A percentile compares a stretch with the other conserved stretches of the same genome.
Evolutionary conservation across 2,888 invertebrate species (phyloP).

Genomic region (Meteorus cinctellus): DNA sequence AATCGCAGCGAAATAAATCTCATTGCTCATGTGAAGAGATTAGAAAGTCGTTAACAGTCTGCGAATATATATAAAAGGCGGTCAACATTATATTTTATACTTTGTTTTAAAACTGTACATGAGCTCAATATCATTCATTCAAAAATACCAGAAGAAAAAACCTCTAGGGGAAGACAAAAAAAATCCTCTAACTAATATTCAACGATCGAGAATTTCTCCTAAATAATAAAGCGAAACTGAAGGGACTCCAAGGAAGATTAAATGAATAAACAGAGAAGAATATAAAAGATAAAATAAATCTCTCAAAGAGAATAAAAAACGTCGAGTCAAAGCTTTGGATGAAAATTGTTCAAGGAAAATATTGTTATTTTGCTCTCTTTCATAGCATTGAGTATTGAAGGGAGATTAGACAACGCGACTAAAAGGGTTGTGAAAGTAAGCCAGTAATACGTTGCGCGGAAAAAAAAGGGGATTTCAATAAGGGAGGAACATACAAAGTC

Average conservation of each 20-base stretch:
- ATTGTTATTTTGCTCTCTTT: conserved; percentile 7
- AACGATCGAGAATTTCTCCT: background rate
- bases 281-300: background rate
- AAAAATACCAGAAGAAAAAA: background rate
- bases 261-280: background rate
- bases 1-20: background rate
- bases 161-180: background rate
- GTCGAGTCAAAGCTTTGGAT: too few relatives aligned
- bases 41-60: conserved; percentile 11
- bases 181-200: background rate
- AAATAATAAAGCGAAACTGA: conserved; percentile 13
- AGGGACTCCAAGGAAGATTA: conserved; percentile 29
- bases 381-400: conserved; percentile 35
- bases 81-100: background rate
- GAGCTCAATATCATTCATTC: conserved; percentile 10
- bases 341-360: background rate
- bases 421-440: conserved; percentile 65
- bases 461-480: conserved; percentile 27
- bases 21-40: conserved; percentile 38
- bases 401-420: conserved; percentile 43
- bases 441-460: conserved; percentile 59
- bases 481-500: conserved; percentile 25
- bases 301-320: too few relatives aligned
- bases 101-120: background rate
- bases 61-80: background rate